These are phyloP conservation scores for Sinosuthora webbiana DNA, from an alignment of 2,113 vertebrate genomes.

Conservation along the genomic window DNA sequence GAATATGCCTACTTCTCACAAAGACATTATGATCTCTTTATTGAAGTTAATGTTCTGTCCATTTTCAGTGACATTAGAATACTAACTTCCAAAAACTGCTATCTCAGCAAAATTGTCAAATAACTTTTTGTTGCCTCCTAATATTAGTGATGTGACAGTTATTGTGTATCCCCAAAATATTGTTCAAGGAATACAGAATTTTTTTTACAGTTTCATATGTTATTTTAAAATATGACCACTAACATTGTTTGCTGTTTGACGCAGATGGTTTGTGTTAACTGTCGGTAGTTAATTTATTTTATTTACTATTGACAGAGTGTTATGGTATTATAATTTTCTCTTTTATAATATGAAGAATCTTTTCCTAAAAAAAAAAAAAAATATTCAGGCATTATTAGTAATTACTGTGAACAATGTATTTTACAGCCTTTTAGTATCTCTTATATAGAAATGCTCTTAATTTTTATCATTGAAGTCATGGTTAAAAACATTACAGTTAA, in stretches of 20 bases:
- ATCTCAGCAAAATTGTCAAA: neutral
- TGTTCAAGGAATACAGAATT: neutral
- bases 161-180: neutral
- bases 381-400: neutral
- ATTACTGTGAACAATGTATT: neutral
- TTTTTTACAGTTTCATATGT: neutral
- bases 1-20: neutral
- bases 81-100: neutral
- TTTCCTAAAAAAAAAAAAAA: neutral
- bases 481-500: neutral
- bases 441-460: neutral
- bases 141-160: neutral
- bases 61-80: neutral
- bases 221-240: neutral
- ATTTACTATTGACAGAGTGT: neutral
- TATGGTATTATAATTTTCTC: neutral
- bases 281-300: neutral
- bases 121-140: neutral
- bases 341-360: neutral
- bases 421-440: neutral
- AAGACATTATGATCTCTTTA: neutral
- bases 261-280: neutral
- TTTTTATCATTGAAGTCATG: neutral
- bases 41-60: neutral
- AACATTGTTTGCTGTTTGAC: rapidly evolving